A percentile compares a stretch with the other conserved stretches of the same genome.
These are phyloP conservation scores for Yponomeuta malinellus DNA, from an alignment of 2,888 invertebrate genomes.

Conservation along the genomic window DNA sequence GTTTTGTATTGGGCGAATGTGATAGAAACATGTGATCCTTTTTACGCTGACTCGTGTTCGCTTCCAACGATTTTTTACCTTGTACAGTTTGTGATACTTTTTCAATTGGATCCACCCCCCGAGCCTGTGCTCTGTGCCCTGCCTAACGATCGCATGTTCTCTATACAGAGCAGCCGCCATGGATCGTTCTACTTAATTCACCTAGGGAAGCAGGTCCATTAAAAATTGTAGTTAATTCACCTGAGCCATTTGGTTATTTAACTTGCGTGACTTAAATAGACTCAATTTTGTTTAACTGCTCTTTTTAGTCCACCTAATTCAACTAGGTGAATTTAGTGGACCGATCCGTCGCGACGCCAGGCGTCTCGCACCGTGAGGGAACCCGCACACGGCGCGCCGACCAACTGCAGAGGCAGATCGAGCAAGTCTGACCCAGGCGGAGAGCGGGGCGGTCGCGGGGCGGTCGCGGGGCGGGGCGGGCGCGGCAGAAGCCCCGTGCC, in stretches of 20 bases:
- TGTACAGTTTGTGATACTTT: slow-evolving; percentile 36
- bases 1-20: slow-evolving; percentile 36
- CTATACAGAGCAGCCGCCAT: not conserved
- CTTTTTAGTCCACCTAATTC: too few species aligned
- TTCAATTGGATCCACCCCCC: slow-evolving; percentile 27
- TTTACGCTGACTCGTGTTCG: slow-evolving; percentile 19
- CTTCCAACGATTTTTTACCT: slow-evolving; percentile 28
- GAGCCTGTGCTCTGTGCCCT: not conserved
- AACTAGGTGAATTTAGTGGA: too few species aligned
- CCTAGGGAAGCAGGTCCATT: too few species aligned
- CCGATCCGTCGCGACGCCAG: slow-evolving; percentile 38
- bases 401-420: not conserved
- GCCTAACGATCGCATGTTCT: not conserved
- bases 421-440: not conserved
- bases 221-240: too few species aligned
- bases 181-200: too few species aligned
- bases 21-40: slow-evolving; percentile 36
- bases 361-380: not conserved
- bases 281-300: too few species aligned
- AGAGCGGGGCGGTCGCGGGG: too few species aligned
- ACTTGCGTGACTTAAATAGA: too few species aligned
- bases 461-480: too few species aligned
- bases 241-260: too few species aligned
- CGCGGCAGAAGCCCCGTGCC: not conserved
- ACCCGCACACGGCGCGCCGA: slow-evolving; percentile 35